Evolutionary conservation across 2,888 invertebrate genomes (phyloP), one percentile per base, ranked within the genome.

Genomic region (Venustoraphidia nigricollis): DNA sequence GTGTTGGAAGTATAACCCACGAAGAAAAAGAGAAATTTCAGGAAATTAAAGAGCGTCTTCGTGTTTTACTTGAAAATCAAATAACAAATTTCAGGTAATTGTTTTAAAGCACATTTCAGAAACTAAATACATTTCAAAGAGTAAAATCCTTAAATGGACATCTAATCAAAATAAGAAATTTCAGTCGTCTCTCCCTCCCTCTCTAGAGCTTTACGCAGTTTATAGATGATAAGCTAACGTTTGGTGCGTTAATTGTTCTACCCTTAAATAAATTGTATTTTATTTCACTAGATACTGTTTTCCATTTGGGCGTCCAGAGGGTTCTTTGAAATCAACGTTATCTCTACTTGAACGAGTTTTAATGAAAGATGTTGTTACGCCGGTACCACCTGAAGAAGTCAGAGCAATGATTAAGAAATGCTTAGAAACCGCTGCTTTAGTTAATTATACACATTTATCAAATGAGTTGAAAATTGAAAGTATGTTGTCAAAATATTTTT

Each of bases 361-460:
- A 53, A 98, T 98, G 97, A 98, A 98, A 67, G 98, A 99, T 66
- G 90, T 95, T 53, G 94, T 91, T 41, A 96, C 96, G 35, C 95
- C 96, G 8, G 96, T 96, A 45, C 89, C 94, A 50, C 83, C 92
- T 57, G 79, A 97, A 66, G 98, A 98, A 69, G 97, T 98, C 2
- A 78, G 96, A 53, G 79, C 81, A 39, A 89, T 97, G 78, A 96
- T 98, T 55, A 91, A 95, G 66, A 94, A 93, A 58, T 93, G 96
- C 66, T 74, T 98, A 57, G 97, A 98, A 73, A 94, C 92, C 53
- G 98, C 98, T 10, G 98, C 98, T 2, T 75, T 97, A 47, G 85
- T 97, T 47, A 99, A 99, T 69, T 98, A 98, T 67, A 91, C 92
- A 9, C 81, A 90, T 58, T 80, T 98, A 42, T 95, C 97, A 49